Base-by-base conservation (phyloP, 2,113 vertebrate species). In the Urocolius indicus region DNA sequence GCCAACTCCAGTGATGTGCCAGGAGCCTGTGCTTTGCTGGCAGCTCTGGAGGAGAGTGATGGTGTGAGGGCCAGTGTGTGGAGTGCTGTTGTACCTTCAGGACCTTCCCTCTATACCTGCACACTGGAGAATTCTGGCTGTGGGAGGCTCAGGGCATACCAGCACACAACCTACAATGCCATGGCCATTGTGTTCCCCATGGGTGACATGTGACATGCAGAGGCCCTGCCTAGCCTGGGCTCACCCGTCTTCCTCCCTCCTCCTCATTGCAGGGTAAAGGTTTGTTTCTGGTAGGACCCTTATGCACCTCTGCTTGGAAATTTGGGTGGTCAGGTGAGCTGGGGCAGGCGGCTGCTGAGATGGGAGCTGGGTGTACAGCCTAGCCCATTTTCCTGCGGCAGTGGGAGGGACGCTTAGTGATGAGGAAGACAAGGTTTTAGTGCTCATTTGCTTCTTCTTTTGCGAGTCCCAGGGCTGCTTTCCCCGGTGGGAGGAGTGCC, bases 351-450 rank as follows among this genome's bases (percentile, higher is more conserved):
- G 5, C 29, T 89, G 36, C n/a, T 2, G 0, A 7, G 18, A 34
- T 0, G 2, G 11, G 10, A 76, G 45, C 13, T 32, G 68, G 24
- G 30, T 48, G 21, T 52, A 76, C 55, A 41, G 18, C 34, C 62
- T 67, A 54, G 12, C 9, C 22, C 2, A 2, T 24, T 45, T 78
- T 74, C 23, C 16, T 57, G 21, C 59, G 58, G 34, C 38, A 43
- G 3, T 2, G 0, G 2, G 5, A 61, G 49, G 12, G 20, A 10
- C 3, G 0, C 8, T 27, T 0, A 0, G 11, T 65, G 29, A 16
- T 14, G 12, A 51, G 46, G 21, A 57, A n/a, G 34, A 68, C 9
- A 17, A 54, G 26, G 54, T 29, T 77, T 54, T 57, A 34, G n/a
- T 41, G 62, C 38, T 67, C 0, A 0, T 30, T 86, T 77, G 2